Conservation (phyloP, 2,888 invertebrate genomes). For the Chaitophorus viminalis region DNA sequence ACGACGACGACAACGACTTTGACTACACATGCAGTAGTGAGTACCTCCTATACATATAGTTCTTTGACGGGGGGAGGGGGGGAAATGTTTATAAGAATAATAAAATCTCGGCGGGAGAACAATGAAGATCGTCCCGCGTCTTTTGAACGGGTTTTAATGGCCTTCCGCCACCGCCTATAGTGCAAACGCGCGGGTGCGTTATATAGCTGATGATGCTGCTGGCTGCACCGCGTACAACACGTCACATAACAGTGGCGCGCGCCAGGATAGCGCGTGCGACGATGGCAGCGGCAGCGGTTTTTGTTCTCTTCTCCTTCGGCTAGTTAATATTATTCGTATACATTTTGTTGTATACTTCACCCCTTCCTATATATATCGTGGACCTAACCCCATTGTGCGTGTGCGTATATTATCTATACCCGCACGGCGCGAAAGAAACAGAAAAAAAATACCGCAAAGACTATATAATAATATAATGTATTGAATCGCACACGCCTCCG, state of each 20-base stretch:
- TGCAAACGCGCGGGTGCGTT: background rate
- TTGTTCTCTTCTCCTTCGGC: constrained; percentile 4
- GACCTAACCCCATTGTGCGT: background rate
- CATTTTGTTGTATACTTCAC: background rate
- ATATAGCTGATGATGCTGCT: background rate
- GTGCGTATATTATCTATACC: background rate
- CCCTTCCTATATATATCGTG: background rate
- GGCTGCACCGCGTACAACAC: background rate
- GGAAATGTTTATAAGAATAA: background rate
- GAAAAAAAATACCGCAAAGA: constrained; percentile 22
- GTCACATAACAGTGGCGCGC: constrained; percentile 25
- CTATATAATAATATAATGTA: constrained; percentile 5
- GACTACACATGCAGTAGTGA: background rate
- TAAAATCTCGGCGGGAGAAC: constrained; percentile 32
- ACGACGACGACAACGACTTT: background rate
- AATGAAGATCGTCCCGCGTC: constrained; percentile 56
- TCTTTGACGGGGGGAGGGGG: background rate
- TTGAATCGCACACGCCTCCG: constrained; percentile 25
- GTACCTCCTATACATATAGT: too few relatives aligned
- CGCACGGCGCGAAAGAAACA: background rate
- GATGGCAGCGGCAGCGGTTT: constrained; percentile 11
- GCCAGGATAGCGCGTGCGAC: constrained; percentile 2
- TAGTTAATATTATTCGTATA: background rate
- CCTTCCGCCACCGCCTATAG: constrained; percentile 4
- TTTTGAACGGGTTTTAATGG: constrained; percentile 57